Evolutionary conservation across 2,113 vertebrate genomes (phyloP).

Genomic region (Nymphicus hollandicus): DNA sequence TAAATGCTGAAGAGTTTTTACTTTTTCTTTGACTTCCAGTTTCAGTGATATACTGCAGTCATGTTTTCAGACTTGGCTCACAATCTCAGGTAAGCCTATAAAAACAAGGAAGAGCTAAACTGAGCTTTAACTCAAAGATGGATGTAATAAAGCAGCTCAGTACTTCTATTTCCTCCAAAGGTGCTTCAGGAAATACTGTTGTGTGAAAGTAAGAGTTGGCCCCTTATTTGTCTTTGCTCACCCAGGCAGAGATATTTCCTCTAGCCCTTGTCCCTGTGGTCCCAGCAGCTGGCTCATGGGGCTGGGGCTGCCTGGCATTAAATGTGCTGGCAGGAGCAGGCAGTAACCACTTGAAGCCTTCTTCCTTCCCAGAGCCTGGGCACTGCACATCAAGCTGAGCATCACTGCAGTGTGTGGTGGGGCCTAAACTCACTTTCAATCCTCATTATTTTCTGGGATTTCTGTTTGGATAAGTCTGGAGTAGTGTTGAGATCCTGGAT

Average conservation of each 20-base stretch:
- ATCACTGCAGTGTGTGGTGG: rapidly evolving
- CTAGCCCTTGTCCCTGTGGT: background rate
- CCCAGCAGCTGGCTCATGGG: background rate
- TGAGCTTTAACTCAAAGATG: background rate
- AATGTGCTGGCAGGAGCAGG: background rate
- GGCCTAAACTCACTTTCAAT: too few species aligned
- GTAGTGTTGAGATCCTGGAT: background rate
- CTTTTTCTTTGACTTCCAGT: background rate
- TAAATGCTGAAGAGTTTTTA: background rate
- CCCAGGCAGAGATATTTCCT: background rate
- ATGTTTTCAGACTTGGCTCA: background rate
- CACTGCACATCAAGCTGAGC: background rate
- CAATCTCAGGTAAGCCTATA: background rate
- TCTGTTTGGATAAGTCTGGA: background rate
- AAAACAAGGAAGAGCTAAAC: background rate
- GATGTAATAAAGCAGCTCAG: background rate
- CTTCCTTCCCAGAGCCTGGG: background rate
- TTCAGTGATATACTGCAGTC: background rate
- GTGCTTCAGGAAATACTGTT: rapidly evolving
- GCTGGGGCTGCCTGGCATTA: background rate
- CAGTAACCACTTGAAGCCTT: background rate
- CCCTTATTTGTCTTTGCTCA: background rate
- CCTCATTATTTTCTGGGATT: background rate
- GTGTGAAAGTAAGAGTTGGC: background rate
- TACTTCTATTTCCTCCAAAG: background rate